A percentile compares a stretch with the other conserved stretches of the same genome.
phyloP scores from a whole-genome alignment of 2,113 vertebrate species.

The Tetraodon nigroviridis region DNA sequence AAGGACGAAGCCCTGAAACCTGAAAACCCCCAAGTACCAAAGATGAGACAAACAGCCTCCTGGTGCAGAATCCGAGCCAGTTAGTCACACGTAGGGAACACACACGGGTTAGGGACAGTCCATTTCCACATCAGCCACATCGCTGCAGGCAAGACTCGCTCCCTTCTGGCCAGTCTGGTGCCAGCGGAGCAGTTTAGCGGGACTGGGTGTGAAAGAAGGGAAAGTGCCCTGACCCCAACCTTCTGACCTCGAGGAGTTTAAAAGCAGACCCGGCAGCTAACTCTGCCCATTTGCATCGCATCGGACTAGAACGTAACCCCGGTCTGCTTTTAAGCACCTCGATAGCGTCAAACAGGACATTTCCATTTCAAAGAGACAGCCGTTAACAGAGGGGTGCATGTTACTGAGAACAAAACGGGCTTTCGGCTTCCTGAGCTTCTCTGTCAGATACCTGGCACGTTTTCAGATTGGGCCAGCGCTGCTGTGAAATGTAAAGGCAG shows the following conservation, averaged over 20 bases:
- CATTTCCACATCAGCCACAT: too few species aligned
- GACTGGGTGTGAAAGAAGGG: not conserved
- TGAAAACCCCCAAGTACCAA: not conserved
- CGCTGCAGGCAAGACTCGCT: not conserved
- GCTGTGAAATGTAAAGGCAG: slow-evolving; percentile 46
- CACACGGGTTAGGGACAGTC: too few species aligned
- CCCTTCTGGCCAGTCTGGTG: too few species aligned
- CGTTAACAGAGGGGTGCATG: slow-evolving; percentile 24
- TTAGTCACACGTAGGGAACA: too few species aligned
- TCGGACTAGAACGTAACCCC: slow-evolving; percentile 2
- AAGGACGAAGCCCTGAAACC: slow-evolving; percentile 26
- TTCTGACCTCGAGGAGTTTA: slow-evolving; percentile 1
- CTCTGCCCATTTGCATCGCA: not conserved
- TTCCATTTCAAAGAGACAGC: not conserved
- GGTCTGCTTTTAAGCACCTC: slow-evolving; percentile 10
- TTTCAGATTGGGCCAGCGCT: slow-evolving; percentile 47
- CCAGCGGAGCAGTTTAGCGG: not conserved
- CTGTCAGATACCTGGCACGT: slow-evolving; percentile 46
- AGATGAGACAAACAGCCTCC: too few species aligned
- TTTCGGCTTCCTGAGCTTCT: slow-evolving; percentile 15
- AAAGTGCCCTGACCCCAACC: slow-evolving; percentile 40
- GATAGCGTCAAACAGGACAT: slow-evolving; percentile 9
- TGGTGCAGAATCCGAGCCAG: too few species aligned
- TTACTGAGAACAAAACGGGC: slow-evolving; percentile 16
- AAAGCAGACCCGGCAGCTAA: not conserved